Conservation (phyloP, 2,888 invertebrate genomes). For the Criorhina ranunculi region DNA sequence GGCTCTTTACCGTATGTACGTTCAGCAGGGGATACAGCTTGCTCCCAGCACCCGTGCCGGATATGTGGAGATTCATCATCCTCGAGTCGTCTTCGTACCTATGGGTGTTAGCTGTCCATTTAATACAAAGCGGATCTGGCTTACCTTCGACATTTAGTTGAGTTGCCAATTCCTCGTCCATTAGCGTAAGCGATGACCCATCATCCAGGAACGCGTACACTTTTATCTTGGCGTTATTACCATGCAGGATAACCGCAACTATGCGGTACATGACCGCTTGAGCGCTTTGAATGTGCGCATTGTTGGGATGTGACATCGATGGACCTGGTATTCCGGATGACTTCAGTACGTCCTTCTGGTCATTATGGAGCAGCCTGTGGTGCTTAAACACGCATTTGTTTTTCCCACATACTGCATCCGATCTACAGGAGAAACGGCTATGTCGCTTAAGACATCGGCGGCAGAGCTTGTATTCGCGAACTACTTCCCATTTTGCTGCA, state of each 20-base stretch:
- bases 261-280: conserved; percentile 2
- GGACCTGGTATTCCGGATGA: too few species aligned
- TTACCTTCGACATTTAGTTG: conserved; percentile 12
- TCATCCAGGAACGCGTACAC: not conserved
- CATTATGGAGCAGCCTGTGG: conserved; percentile 20
- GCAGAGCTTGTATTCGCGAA: too few species aligned
- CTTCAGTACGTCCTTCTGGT: not conserved
- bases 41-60: too few species aligned
- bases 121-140: not conserved
- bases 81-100: conserved; percentile 11
- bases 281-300: not conserved
- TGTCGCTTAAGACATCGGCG: too few species aligned
- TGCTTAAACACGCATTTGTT: conserved; percentile 3
- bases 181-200: not conserved
- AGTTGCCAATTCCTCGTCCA: conserved; percentile 4
- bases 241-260: conserved; percentile 8
- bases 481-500: conserved; percentile 4
- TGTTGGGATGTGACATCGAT: not conserved
- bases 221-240: not conserved
- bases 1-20: too few species aligned
- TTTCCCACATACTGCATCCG: too few species aligned
- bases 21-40: not conserved
- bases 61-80: too few species aligned
- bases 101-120: conserved; percentile 10
- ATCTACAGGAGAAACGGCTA: too few species aligned